These are phyloP conservation scores for Caenorhabditis zanzibari DNA, from an alignment of 2,888 invertebrate genomes.

Conservation along the genomic window DNA sequence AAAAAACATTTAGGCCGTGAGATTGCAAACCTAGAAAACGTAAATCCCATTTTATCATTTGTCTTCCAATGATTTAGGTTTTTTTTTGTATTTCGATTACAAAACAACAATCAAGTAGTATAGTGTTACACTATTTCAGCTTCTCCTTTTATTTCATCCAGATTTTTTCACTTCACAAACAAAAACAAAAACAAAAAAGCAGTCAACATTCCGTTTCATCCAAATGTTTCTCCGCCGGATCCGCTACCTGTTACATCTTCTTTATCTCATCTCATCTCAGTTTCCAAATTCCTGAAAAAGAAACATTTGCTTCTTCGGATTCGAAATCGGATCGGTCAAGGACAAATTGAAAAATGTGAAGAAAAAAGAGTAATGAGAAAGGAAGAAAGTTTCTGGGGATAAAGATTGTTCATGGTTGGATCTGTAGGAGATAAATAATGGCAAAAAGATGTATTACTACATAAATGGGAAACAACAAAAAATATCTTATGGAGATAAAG, in stretches of 20 bases:
- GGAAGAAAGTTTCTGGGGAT: slow-evolving; percentile 24
- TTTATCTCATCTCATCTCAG: slow-evolving; percentile 12
- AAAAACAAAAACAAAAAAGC: slow-evolving; percentile 18
- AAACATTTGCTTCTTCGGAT: slow-evolving; percentile 37
- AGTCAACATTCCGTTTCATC: slow-evolving; percentile 22
- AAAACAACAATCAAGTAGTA: slow-evolving; percentile 24
- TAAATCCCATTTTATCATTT: too few relatives aligned
- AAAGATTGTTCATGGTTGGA: slow-evolving; percentile 10
- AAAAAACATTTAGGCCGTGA: too few relatives aligned
- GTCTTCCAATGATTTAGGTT: not conserved
- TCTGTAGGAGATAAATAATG: slow-evolving; percentile 19
- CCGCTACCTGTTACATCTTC: not conserved
- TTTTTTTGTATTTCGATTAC: not conserved
- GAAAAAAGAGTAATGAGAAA: slow-evolving; percentile 18
- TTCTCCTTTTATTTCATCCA: slow-evolving; percentile 2
- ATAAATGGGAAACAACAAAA: not conserved
- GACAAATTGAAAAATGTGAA: slow-evolving; percentile 23
- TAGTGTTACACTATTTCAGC: slow-evolving; percentile 26
- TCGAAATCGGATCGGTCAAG: slow-evolving; percentile 42
- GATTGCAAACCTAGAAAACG: too few relatives aligned
- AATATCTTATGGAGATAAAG: not conserved
- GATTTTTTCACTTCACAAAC: slow-evolving; percentile 18
- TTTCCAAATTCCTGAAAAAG: slow-evolving; percentile 13
- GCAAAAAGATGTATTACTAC: not conserved
- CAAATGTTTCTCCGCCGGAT: not conserved